phyloP scores from a whole-genome alignment of 2,797 vertebrate species.

The Distichodus sexfasciatus region DNA sequence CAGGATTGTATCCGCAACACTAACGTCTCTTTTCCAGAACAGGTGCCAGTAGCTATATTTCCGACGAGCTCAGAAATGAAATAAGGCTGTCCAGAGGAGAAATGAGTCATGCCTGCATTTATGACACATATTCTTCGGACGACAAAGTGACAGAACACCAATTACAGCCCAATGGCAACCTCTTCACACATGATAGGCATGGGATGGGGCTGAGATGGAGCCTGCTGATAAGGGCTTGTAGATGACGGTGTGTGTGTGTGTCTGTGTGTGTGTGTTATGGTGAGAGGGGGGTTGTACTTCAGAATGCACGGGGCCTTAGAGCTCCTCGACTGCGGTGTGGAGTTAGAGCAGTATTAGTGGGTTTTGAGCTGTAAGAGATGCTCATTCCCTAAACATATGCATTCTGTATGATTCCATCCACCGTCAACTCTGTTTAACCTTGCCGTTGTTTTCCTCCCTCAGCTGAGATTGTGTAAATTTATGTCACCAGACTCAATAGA shows the following conservation, averaged over 20 bases:
- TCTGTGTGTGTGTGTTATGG: not conserved
- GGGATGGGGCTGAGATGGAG: conserved; percentile 19
- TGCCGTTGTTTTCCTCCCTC: no score
- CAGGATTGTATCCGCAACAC: no score
- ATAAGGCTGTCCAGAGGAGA: not conserved
- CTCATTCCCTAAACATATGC: no score
- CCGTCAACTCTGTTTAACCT: no score
- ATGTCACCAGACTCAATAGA: no score
- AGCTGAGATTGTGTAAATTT: no score
- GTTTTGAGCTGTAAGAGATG: no score
- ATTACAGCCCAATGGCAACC: conserved; percentile 34
- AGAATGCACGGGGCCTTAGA: not conserved
- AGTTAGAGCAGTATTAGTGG: not conserved
- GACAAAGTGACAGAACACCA: conserved; percentile 48
- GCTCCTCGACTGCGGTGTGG: not conserved
- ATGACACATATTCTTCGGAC: conserved; percentile 19
- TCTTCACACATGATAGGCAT: conserved; percentile 45
- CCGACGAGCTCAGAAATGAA: not conserved
- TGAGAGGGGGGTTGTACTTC: not conserved
- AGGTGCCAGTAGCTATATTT: no score
- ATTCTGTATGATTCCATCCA: no score
- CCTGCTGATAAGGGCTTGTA: conserved; percentile 14
- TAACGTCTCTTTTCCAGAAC: no score
- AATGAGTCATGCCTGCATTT: conserved; percentile 12
- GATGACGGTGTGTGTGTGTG: conserved; percentile 17